phyloP scores from a whole-genome alignment of 2,888 invertebrate genomes.

The Drosophila cracens region DNA sequence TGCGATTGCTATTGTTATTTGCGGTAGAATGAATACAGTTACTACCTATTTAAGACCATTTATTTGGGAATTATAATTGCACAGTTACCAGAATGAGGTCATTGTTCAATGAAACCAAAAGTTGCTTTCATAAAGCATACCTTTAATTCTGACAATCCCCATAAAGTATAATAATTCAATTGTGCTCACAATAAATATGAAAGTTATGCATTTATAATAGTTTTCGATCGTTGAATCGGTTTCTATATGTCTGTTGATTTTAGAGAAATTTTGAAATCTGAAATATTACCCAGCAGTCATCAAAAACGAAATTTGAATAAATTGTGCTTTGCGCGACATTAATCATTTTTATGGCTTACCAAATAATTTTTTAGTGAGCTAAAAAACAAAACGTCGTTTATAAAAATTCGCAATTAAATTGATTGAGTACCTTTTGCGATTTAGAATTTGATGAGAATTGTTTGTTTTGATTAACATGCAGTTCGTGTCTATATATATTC shows the following conservation, averaged over 20 bases:
- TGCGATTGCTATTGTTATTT: constrained; percentile 20
- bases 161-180: background rate
- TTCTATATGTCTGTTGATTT: background rate
- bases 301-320: constrained; percentile 13
- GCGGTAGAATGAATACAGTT: constrained; percentile 16
- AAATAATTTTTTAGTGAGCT: constrained; percentile 11
- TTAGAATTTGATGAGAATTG: constrained; percentile 4
- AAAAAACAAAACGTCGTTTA: constrained; percentile 25
- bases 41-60: background rate
- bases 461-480: constrained; percentile 22
- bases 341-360: constrained; percentile 45
- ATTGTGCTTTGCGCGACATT: constrained; percentile 43
- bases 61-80: background rate
- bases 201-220: background rate
- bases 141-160: no score
- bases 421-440: constrained; percentile 31
- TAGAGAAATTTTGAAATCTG: background rate
- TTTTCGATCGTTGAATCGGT: background rate
- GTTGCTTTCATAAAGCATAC: background rate
- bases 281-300: background rate
- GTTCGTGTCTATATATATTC: constrained; percentile 17
- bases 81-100: constrained; percentile 15
- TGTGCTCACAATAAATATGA: background rate
- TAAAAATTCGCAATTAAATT: constrained; percentile 27
- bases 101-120: constrained; percentile 26